A percentile compares a stretch with the other conserved stretches of the same genome.
Conservation (phyloP, 2,113 vertebrate genomes). For the Corvus hawaiiensis region DNA sequence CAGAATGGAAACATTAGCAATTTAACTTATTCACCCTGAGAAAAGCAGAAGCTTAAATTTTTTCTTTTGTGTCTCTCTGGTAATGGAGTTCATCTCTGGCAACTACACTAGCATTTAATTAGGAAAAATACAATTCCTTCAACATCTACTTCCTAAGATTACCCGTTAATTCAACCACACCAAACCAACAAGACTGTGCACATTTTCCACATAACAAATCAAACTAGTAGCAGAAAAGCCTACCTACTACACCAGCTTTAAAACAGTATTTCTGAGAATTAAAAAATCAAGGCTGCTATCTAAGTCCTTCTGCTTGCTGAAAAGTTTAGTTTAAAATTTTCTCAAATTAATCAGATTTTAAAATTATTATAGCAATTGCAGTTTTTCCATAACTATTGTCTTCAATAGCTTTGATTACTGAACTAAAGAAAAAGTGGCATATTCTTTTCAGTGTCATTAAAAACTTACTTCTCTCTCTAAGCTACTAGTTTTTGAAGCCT, state of each 20-base stretch:
- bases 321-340: background rate
- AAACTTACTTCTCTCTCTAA: conserved; percentile 84
- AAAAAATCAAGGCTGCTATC: background rate
- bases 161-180: background rate
- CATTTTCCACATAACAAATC: background rate
- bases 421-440: background rate
- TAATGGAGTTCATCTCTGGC: background rate
- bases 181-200: background rate
- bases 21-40: background rate
- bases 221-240: background rate
- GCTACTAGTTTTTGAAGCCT: conserved; percentile 76
- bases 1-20: background rate
- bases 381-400: background rate
- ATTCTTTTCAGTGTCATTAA: background rate
- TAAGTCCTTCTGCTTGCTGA: background rate
- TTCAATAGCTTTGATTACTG: background rate
- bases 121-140: background rate
- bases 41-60: background rate
- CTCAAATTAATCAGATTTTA: background rate
- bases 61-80: background rate
- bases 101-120: background rate
- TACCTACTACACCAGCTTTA: background rate
- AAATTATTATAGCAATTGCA: background rate
- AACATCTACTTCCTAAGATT: background rate
- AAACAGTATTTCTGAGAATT: background rate